Conservation (phyloP, 2,113 vertebrate species). For the Mugil cephalus region DNA sequence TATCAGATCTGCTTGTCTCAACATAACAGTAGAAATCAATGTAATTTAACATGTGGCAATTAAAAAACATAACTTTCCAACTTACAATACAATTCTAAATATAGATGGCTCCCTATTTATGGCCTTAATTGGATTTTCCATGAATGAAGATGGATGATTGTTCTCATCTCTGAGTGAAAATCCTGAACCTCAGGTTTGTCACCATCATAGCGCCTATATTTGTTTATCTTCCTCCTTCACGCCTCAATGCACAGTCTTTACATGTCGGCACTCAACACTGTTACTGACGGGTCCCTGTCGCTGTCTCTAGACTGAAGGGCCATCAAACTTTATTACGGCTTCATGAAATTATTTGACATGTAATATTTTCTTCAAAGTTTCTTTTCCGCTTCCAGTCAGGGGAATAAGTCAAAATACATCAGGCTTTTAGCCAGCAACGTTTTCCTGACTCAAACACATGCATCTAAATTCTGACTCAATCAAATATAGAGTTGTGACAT, state of each 20-base stretch:
- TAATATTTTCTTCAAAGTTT: constrained; percentile 15
- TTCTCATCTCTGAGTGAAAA: constrained; percentile 61
- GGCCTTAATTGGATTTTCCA: constrained; percentile 57
- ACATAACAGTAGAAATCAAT: neutral
- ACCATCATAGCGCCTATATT: constrained; percentile 38
- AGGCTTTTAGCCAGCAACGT: neutral
- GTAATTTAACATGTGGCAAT: neutral
- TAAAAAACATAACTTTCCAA: neutral
- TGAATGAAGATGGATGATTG: constrained; percentile 61
- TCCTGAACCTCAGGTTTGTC: constrained; percentile 74
- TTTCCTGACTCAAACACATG: neutral
- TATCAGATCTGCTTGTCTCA: too few species aligned
- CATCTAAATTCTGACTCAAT: neutral
- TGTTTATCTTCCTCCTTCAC: constrained; percentile 23
- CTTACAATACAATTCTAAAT: neutral
- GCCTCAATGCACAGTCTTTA: constrained; percentile 42
- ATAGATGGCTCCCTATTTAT: constrained; percentile 1
- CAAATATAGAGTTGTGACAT: neutral
- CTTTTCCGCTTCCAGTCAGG: neutral
- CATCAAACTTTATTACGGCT: neutral
- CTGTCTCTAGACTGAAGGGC: neutral
- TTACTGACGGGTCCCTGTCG: neutral
- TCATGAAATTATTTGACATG: constrained; percentile 15
- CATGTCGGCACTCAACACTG: constrained; percentile 32
- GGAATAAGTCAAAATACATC: constrained; percentile 11